Evolutionary conservation across 2,888 invertebrate genomes (phyloP), one percentile per base, ranked within the genome.

Genomic region (Furcula furcula): DNA sequence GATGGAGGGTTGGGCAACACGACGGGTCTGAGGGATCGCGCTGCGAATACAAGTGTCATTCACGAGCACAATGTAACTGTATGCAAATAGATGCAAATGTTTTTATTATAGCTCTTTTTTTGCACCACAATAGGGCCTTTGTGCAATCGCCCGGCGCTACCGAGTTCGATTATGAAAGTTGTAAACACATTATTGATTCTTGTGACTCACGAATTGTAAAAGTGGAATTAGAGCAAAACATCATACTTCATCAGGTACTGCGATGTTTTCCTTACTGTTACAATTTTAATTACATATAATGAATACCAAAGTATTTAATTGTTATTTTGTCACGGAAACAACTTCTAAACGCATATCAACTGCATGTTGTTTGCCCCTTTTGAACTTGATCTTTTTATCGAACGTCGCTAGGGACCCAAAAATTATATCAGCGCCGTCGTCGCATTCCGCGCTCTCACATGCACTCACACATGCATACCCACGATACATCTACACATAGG

Each of bases 311-410:
- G 9, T 10, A 21, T 3, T 1, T 19, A 28, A 16, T 25, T 15
- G 19, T 26, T 23, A 6, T 31, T 29, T 34, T 48, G 48, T 35
- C 11, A 50, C 44, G 35, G 46, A 46, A 58, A 48, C 45, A 28
- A 40, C 51, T 51, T 44, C 46, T 52, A 46, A 52, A 49, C 34
- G 43, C 57, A 58, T 75, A 73, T 73, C 69, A 62, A 58, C 56
- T 46, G 47, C 43, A 47, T 58, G 60, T 55, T 58, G 63, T 59
- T 65, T 74, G 76, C 66, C 81, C 82, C 78, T 84, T 49, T 79
- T 85, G 85, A 85, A 85, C 86, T 86, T 86, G 84, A 84, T 85
- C 76, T 82, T 76, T 80, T 84, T 86, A 86, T 86, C 85, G 76
- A 75, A 68, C 65, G 70, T 67, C 65, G 58, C 72, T 69, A 64